Base-by-base conservation (phyloP, 2,797 vertebrate genomes). In the Characodon lateralis region DNA sequence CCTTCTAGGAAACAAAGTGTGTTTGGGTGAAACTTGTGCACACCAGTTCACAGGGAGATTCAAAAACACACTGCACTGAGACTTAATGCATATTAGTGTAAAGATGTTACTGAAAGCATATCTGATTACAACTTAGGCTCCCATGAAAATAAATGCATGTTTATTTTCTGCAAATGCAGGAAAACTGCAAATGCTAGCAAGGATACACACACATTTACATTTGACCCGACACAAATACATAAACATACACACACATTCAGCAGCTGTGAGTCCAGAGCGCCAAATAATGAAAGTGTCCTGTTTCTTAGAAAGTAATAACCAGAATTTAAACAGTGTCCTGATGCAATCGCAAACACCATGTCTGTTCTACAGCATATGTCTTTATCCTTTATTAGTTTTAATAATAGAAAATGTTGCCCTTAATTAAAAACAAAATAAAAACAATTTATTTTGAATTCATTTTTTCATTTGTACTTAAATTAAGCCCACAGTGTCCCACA, bases 1-100 rank as follows among this genome's bases (percentile, higher is more conserved):
- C 78, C 87, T 88, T 93, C 85, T 85, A 93, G 87, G 90, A 94
- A 91, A 87, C 77, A 61, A 48, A 85, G 35, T 82, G 51, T 76
- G 86, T 88, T 87, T 88, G 78, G 83, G 79, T 78, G 85, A 89
- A 88, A 86, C 70, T 28, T 12, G 12, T 31, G 70, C 86, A 77
- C 10, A 2, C 9, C n/a, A 13, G 16, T 35, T 66, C 48, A 78
- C 41, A 61, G 68, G 61, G 74, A 51, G 76, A 74, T 76, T n/a
- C 76, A 75, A 66, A 74, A 8, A 39, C 76, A 77, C 50, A 48
- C 10, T 24, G 20, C 7, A 10, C 35, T 3, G 12, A 39, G 26
- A 9, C 43, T 43, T 81, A 56, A 31, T 16, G 53, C 48, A 18
- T 18, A 79, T 7, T 0, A 0, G 10, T 51, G 16, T 71, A 43